Evolutionary conservation across 2,797 vertebrate species (phyloP).

Genomic region (Rhinophrynus dorsalis): DNA sequence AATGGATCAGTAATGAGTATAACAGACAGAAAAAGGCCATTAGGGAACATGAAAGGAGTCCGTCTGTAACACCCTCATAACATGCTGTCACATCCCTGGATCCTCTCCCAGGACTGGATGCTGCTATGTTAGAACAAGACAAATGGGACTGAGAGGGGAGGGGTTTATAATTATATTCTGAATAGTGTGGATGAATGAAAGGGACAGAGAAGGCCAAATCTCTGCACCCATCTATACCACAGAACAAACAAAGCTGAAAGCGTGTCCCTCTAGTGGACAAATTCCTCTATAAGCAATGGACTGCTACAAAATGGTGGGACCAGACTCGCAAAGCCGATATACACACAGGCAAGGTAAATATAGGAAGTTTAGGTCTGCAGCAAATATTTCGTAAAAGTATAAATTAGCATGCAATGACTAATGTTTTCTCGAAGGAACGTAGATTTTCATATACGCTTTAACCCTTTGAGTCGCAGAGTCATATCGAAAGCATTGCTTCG

Average conservation of each 20-base stretch:
- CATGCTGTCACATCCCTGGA: slow-evolving; percentile 43
- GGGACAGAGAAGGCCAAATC: not conserved
- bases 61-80: slow-evolving; percentile 33
- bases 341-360: no score
- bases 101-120: slow-evolving; percentile 38
- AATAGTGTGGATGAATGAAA: not conserved
- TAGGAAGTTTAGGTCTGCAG: not conserved
- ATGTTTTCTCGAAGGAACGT: no score
- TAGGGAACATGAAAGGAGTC: slow-evolving; percentile 41
- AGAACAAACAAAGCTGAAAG: not conserved
- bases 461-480: no score
- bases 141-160: slow-evolving; percentile 13
- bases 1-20: slow-evolving; percentile 25
- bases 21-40: slow-evolving; percentile 34
- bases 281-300: no score
- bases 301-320: not conserved
- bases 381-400: no score
- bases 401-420: no score
- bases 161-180: not conserved
- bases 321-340: not conserved
- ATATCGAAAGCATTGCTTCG: no score
- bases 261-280: slow-evolving; percentile 32
- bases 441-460: no score
- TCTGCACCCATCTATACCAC: not conserved
- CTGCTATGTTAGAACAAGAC: slow-evolving; percentile 19